phyloP scores from a whole-genome alignment of 1,140 invertebrate species.

The Drosophila murphyi region DNA sequence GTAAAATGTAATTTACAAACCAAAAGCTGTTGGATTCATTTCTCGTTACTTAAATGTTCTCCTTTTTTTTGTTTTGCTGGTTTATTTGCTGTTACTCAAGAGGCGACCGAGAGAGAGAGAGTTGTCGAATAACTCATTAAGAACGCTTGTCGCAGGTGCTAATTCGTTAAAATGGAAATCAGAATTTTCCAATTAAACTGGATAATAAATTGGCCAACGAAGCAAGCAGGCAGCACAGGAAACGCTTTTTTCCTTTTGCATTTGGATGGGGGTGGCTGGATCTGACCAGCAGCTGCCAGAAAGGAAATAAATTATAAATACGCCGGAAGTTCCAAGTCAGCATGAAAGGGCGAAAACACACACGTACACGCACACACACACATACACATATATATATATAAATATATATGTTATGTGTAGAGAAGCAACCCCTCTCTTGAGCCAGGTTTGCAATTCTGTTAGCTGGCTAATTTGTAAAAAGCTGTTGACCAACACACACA shows the following conservation, averaged over 20 bases:
- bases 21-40: slow-evolving; percentile 58
- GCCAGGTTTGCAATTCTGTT: slow-evolving; percentile 77
- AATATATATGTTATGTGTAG: too few relatives aligned
- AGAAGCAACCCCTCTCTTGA: slow-evolving; percentile 21
- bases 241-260: slow-evolving; percentile 9
- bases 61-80: slow-evolving; percentile 29
- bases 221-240: slow-evolving; percentile 13
- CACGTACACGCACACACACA: slow-evolving; percentile 22
- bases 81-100: slow-evolving; percentile 13
- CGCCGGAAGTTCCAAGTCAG: slow-evolving; percentile 80
- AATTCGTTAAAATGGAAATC: slow-evolving; percentile 83
- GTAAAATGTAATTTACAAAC: slow-evolving; percentile 78
- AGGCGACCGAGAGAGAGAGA: slow-evolving; percentile 46
- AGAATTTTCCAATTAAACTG: slow-evolving; percentile 83
- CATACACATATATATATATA: background rate
- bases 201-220: slow-evolving; percentile 78
- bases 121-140: slow-evolving; percentile 78
- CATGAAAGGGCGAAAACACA: slow-evolving; percentile 72
- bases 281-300: slow-evolving; percentile 65
- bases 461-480: slow-evolving; percentile 82
- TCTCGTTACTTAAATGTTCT: background rate
- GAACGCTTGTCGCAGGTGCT: slow-evolving; percentile 80
- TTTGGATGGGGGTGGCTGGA: slow-evolving; percentile 6
- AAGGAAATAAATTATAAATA: slow-evolving; percentile 83
- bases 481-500: slow-evolving; percentile 73